Evolutionary conservation across 1,140 invertebrate genomes (phyloP).

Genomic region (Microplitis demolitor): DNA sequence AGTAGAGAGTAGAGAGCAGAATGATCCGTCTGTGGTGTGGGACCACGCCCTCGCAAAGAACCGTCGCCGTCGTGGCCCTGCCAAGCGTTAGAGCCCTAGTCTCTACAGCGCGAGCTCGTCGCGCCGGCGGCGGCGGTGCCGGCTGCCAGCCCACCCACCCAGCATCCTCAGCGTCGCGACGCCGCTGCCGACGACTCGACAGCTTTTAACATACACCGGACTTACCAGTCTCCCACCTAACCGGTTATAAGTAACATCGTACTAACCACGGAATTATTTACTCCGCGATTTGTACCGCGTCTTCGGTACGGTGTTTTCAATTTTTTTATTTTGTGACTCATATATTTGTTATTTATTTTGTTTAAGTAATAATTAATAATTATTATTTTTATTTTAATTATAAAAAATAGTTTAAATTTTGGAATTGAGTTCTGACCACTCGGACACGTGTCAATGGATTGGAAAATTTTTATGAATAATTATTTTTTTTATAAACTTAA

Average conservation of each 20-base stretch:
- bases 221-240: conserved; percentile 35
- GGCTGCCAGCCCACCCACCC: conserved; percentile 32
- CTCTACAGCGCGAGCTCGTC: conserved; percentile 19
- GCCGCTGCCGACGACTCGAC: conserved; percentile 33
- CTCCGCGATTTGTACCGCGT: not conserved
- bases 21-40: conserved; percentile 14
- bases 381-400: not conserved
- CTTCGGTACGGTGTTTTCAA: not conserved
- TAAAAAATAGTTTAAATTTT: too few species aligned
- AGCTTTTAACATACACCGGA: not conserved
- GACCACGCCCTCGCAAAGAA: conserved; percentile 53
- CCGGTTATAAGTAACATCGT: conserved; percentile 17
- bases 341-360: not conserved
- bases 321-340: not conserved
- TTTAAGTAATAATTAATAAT: not conserved
- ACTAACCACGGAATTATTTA: not conserved
- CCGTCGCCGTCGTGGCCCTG: conserved; percentile 27
- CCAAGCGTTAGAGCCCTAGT: conserved; percentile 13
- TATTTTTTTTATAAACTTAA: too few species aligned
- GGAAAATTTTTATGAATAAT: too few species aligned
- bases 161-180: conserved; percentile 41
- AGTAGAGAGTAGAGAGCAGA: not conserved
- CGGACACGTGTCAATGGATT: too few species aligned
- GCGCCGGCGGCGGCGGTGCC: conserved; percentile 22
- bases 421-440: too few species aligned